Conservation (phyloP, 2,113 vertebrate species). For the Pyrgilauda ruficollis region DNA sequence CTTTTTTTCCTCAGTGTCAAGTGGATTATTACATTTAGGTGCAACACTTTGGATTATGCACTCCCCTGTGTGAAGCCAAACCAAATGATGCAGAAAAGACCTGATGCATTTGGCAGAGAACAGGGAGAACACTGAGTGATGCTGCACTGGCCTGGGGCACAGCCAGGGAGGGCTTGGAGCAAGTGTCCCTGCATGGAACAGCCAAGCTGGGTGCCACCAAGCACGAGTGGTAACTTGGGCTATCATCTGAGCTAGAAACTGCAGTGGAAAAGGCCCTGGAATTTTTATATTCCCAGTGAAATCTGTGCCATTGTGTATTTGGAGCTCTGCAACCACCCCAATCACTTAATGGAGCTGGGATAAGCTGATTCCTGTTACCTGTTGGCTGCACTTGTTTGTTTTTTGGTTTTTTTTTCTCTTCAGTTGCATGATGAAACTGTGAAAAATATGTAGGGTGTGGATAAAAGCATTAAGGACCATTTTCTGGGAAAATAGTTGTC, state of each 20-base stretch:
- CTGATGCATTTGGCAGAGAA: fast-evolving
- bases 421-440: not conserved
- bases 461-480: not conserved
- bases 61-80: not conserved
- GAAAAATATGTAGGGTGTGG: not conserved
- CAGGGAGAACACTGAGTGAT: fast-evolving
- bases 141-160: not conserved
- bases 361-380: not conserved
- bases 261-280: not conserved
- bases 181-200: not conserved
- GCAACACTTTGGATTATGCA: not conserved
- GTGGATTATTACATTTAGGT: not conserved
- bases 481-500: not conserved
- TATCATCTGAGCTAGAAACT: not conserved
- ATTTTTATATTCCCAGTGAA: not conserved
- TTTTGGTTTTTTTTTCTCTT: not conserved
- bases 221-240: not conserved
- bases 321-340: not conserved
- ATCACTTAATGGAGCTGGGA: not conserved
- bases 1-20: not conserved
- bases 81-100: not conserved
- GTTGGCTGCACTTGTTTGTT: not conserved
- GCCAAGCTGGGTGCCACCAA: not conserved
- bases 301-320: not conserved
- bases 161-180: not conserved